Evolutionary conservation across 2,113 vertebrate species (phyloP).

Genomic region (Epinephelus lanceolatus): DNA sequence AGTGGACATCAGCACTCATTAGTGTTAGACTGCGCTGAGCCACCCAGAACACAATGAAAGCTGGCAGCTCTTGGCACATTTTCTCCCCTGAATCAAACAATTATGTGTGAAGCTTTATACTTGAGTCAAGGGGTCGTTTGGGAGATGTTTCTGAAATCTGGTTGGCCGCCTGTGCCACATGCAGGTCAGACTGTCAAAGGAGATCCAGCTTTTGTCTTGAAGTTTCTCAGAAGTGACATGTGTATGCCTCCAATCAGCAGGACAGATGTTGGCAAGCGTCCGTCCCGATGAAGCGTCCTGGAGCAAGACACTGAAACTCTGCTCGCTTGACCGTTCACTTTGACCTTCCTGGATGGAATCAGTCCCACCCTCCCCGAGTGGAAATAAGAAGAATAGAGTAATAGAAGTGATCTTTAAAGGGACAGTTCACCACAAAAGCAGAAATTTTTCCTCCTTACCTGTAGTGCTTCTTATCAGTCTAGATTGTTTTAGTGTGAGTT

Average conservation of each 20-base stretch:
- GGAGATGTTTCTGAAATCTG: neutral
- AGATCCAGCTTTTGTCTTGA: conserved; percentile 14
- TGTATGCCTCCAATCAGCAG: conserved; percentile 3
- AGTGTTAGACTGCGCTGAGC: conserved; percentile 21
- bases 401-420: too few relatives aligned
- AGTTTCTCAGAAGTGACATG: conserved; percentile 1
- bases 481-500: too few relatives aligned
- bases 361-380: neutral
- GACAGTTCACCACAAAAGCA: too few relatives aligned
- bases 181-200: conserved; percentile 22
- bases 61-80: conserved; percentile 31
- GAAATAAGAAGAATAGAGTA: neutral
- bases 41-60: conserved; percentile 16
- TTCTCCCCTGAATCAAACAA: conserved; percentile 12
- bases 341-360: conserved; percentile 30
- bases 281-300: conserved; percentile 27
- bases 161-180: neutral
- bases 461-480: too few relatives aligned
- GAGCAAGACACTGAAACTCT: conserved; percentile 33
- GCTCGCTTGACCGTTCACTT: conserved; percentile 15
- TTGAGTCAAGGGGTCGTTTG: conserved; percentile 9
- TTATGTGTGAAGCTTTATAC: conserved; percentile 1
- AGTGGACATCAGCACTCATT: conserved; percentile 36
- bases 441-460: too few relatives aligned
- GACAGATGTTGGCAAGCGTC: conserved; percentile 24